phyloP scores from a whole-genome alignment of 2,888 invertebrate species.

The Mantis religiosa region DNA sequence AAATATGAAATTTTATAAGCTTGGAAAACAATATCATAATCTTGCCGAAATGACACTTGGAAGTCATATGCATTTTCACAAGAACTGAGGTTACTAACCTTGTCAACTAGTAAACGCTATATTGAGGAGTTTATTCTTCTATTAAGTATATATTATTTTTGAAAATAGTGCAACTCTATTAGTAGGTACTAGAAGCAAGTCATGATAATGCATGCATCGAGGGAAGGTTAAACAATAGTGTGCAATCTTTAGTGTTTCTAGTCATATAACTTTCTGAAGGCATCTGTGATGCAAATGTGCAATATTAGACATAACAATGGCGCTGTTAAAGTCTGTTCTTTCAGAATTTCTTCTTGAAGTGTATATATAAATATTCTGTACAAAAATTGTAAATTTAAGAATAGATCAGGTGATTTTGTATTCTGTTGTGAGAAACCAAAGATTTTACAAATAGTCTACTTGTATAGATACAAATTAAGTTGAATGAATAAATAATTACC shows the following conservation, averaged over 20 bases:
- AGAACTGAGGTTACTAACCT: too few species aligned
- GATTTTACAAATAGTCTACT: neutral
- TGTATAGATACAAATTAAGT: neutral
- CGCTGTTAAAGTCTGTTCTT: neutral
- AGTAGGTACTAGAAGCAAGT: neutral
- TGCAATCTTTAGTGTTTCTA: neutral
- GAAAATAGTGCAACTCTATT: neutral
- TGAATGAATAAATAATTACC: neutral
- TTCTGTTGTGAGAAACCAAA: neutral
- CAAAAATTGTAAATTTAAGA: neutral
- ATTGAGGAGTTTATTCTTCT: neutral
- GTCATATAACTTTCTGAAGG: neutral
- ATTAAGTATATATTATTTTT: neutral
- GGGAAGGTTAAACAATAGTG: neutral
- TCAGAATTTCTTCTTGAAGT: neutral
- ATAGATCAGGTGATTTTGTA: neutral
- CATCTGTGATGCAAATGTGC: neutral
- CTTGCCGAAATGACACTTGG: too few species aligned
- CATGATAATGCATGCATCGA: neutral
- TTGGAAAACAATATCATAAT: too few species aligned
- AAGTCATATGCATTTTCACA: too few species aligned
- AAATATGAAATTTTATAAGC: too few species aligned
- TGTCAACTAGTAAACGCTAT: too few species aligned
- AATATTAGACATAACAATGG: neutral
- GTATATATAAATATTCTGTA: neutral